Percentiles rank a stretch among this genome's conserved stretches.
These are phyloP conservation scores for Pseudomugil gertrudae DNA, from an alignment of 2,797 vertebrate species.

Conservation along the genomic window DNA sequence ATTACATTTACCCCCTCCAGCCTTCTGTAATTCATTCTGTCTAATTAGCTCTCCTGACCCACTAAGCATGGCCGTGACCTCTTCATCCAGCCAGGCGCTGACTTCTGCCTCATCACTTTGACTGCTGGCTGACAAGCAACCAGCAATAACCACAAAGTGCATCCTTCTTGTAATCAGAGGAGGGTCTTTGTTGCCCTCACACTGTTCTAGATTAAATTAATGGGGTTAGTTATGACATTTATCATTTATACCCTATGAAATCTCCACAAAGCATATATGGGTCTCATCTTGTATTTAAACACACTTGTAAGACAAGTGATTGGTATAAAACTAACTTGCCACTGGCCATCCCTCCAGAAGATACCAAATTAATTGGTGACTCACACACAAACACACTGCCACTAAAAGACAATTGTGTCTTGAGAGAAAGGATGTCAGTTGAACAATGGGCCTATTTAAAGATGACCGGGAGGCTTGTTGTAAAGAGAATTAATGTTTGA, in stretches of 20 bases:
- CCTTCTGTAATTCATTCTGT: conserved; percentile 62
- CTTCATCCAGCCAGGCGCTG: conserved; percentile 56
- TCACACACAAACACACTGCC: conserved; percentile 41
- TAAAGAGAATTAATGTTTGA: conserved; percentile 70
- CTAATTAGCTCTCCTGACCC: conserved; percentile 76
- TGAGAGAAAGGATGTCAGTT: conserved; percentile 47
- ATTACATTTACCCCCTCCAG: conserved; percentile 65
- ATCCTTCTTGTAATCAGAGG: neutral
- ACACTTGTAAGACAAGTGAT: conserved; percentile 3
- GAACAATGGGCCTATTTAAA: conserved; percentile 75
- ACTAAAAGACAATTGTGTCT: conserved; percentile 38
- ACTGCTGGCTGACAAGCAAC: conserved; percentile 43
- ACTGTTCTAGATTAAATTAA: neutral
- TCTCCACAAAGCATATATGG: neutral
- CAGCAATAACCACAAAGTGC: neutral
- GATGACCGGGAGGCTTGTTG: conserved; percentile 68
- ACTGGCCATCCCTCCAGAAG: conserved; percentile 44
- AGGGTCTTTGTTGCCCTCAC: neutral
- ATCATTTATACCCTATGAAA: neutral
- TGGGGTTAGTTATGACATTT: neutral
- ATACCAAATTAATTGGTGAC: conserved; percentile 54
- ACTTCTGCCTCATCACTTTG: conserved; percentile 62
- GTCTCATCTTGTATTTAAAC: conserved; percentile 7
- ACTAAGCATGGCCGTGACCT: conserved; percentile 59
- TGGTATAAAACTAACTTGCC: conserved; percentile 30